phyloP scores from a whole-genome alignment of 2,888 invertebrate species.

The Mythimna loreyi region DNA sequence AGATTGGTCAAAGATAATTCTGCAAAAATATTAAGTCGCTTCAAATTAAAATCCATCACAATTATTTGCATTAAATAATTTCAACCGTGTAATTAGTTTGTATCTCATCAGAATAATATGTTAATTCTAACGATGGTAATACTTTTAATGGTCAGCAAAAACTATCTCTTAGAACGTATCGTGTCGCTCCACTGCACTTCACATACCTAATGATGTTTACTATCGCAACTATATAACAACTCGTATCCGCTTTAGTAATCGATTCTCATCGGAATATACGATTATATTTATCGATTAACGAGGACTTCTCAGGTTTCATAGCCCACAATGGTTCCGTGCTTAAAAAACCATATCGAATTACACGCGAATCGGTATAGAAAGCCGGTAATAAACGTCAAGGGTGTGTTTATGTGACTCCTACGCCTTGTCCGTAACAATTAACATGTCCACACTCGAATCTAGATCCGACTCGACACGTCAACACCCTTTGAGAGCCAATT shows the following conservation, averaged over 20 bases:
- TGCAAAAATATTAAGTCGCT: conserved; percentile 3
- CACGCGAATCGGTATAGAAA: conserved; percentile 52
- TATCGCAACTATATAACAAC: conserved; percentile 59
- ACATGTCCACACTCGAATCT: conserved; percentile 83
- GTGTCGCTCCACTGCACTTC: conserved; percentile 51
- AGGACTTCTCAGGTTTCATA: conserved; percentile 53
- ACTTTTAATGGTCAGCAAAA: conserved; percentile 54
- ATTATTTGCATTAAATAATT: conserved; percentile 37
- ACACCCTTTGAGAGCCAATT: conserved; percentile 85
- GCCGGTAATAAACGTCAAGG: conserved; percentile 48
- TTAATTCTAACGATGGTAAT: conserved; percentile 59
- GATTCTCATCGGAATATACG: conserved; percentile 63
- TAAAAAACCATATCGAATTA: conserved; percentile 48
- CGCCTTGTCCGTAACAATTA: conserved; percentile 82
- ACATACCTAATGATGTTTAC: conserved; percentile 58
- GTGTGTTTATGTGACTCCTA: conserved; percentile 70
- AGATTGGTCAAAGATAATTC: conserved; percentile 8
- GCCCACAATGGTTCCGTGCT: conserved; percentile 20
- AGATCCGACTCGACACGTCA: conserved; percentile 84
- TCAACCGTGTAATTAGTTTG: conserved; percentile 46
- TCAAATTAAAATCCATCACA: conserved; percentile 31
- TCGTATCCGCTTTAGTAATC: conserved; percentile 61
- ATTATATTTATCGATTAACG: conserved; percentile 60
- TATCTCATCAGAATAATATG: conserved; percentile 62
- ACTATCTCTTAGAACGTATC: conserved; percentile 46